Evolutionary conservation across 2,888 invertebrate genomes (phyloP).

Genomic region (Scelioninae gen. 2): DNA sequence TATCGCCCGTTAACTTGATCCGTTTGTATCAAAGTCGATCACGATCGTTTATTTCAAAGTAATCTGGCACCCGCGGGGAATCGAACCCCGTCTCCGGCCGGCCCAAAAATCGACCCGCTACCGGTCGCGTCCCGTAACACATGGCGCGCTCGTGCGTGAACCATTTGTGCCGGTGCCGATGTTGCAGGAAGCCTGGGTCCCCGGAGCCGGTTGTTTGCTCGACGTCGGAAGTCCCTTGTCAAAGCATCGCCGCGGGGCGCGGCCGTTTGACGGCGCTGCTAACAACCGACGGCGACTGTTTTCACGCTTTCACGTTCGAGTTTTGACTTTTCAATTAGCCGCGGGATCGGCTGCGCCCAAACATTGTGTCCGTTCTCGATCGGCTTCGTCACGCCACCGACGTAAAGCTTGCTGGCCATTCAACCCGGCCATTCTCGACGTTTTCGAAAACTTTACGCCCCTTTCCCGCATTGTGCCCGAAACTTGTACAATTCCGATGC

Average conservation of each 20-base stretch:
- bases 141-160: constrained; percentile 31
- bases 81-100: too few species aligned
- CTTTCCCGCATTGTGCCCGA: constrained; percentile 17
- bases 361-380: constrained; percentile 70
- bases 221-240: constrained; percentile 48
- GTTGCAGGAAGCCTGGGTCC: constrained; percentile 48
- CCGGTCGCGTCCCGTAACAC: too few species aligned
- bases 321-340: constrained; percentile 75
- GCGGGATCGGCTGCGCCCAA: constrained; percentile 73
- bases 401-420: constrained; percentile 8
- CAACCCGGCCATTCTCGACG: constrained; percentile 2
- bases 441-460: constrained; percentile 41
- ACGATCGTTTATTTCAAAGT: too few species aligned
- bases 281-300: constrained; percentile 47
- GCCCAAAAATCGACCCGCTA: too few species aligned
- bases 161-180: constrained; percentile 29
- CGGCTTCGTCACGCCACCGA: constrained; percentile 65
- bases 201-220: constrained; percentile 26
- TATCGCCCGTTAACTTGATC: too few species aligned
- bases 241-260: constrained; percentile 52
- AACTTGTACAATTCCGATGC: constrained; percentile 24
- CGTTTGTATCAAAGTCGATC: too few species aligned
- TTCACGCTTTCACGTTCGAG: constrained; percentile 71
- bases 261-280: constrained; percentile 16
- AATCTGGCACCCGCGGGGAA: too few species aligned